Conservation (phyloP, 2,888 invertebrate species). For the Drosophila niveifrons region DNA sequence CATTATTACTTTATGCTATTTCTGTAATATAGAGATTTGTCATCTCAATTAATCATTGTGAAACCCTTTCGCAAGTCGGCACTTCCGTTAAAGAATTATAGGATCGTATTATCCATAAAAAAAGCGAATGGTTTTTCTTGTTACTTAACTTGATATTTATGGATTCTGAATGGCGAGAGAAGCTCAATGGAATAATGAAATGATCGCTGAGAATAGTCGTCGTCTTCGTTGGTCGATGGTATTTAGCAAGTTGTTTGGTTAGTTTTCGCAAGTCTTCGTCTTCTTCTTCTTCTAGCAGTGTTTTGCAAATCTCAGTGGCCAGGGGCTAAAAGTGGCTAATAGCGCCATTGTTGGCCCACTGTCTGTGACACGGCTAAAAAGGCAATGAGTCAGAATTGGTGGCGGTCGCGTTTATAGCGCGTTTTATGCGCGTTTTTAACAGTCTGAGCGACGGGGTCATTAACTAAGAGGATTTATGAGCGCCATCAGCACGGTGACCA, state of each 20-base stretch:
- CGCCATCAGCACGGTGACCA: slow-evolving; percentile 71
- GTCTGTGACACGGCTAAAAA: slow-evolving; percentile 28
- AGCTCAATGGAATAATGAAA: slow-evolving; percentile 13
- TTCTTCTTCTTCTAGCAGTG: neutral
- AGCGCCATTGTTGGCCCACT: slow-evolving; percentile 52
- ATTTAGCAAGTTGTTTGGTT: slow-evolving; percentile 37
- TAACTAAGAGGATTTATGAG: slow-evolving; percentile 80
- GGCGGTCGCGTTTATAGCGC: slow-evolving; percentile 59
- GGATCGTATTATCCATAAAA: neutral
- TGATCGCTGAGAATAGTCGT: slow-evolving; percentile 39
- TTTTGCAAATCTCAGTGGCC: slow-evolving; percentile 4
- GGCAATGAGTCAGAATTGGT: slow-evolving; percentile 57
- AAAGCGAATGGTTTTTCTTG: neutral
- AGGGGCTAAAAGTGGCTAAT: slow-evolving; percentile 24
- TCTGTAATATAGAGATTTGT: neutral
- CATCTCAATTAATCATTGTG: neutral
- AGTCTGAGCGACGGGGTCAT: slow-evolving; percentile 78
- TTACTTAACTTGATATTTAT: neutral
- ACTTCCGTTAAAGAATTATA: neutral
- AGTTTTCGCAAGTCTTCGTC: slow-evolving; percentile 27
- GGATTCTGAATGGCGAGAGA: slow-evolving; percentile 3
- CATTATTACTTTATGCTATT: neutral
- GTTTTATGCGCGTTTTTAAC: slow-evolving; percentile 75
- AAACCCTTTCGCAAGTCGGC: neutral
- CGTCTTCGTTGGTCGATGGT: neutral